Evolutionary conservation across 2,888 invertebrate genomes (phyloP), one percentile per base, ranked within the genome.

Genomic region (Melanchra persicariae): DNA sequence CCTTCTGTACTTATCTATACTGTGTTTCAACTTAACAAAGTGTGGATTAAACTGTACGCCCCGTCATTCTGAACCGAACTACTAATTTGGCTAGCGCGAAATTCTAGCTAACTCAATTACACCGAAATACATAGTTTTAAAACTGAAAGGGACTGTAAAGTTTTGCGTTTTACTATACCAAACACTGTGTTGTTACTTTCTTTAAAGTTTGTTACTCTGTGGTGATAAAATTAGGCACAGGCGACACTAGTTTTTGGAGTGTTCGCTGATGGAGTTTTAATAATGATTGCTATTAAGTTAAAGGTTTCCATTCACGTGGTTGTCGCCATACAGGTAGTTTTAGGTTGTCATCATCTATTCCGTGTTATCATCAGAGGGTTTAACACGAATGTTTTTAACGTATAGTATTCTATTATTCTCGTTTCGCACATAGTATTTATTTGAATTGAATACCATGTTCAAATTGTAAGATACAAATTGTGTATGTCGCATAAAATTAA

Each of bases 61-160:
- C 65, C 71, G 68, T 77, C 65, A 77, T 77, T 82, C 66, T 71
- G 61, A 43, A 37, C 72, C 34, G 45, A 79, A 72, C 77, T 74
- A 72, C 72, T 73, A 79, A 82, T 75, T 69, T 51, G 66, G 80
- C 81, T 82, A 77, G 85, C 74, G 69, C 68, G 64, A 82, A 84
- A 83, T 86, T 83, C 68, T 52, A 77, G 63, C 81, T 85, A 85
- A 87, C 85, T 87, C 80, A 81, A 86, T 88, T 85, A 87, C 86
- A 83, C 74, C 70, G 78, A 87, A 84, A 85, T n/a, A n/a, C n/a
- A n/a, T 90, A 89, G 88, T 85, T 86, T 86, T 85, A 82, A 84
- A 86, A 85, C 87, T 85, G 67, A 84, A 87, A 85, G 84, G 79
- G 84, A 62, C 81, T 61, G 43, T 17, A 34, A 52, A 70, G 69